Evolutionary conservation across 2,113 vertebrate species (phyloP).

Genomic region (Takifugu flavidus): DNA sequence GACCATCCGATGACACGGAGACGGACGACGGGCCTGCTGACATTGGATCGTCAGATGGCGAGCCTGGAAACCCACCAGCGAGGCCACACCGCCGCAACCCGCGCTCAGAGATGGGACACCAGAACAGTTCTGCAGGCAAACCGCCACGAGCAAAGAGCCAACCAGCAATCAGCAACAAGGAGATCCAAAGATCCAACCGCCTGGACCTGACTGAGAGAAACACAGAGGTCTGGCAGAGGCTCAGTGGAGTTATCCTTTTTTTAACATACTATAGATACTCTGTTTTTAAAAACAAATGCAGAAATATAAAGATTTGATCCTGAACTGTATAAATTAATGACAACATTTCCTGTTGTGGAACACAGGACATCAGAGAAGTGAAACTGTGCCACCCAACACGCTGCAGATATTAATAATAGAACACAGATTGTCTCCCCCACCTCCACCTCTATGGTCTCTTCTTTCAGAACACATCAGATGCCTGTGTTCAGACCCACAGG

Average conservation of each 20-base stretch:
- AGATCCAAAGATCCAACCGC: slow-evolving; percentile 77
- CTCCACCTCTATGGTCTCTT: slow-evolving; percentile 23
- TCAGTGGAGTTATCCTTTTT: slow-evolving; percentile 7
- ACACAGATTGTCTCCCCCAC: background rate
- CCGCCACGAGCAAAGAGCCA: slow-evolving; percentile 75
- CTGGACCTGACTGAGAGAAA: slow-evolving; percentile 82
- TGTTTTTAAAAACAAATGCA: no score
- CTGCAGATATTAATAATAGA: slow-evolving; percentile 58
- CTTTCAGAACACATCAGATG: slow-evolving; percentile 78
- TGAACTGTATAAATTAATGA: background rate
- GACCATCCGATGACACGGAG: slow-evolving; percentile 10
- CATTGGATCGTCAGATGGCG: slow-evolving; percentile 39
- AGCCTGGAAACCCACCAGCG: slow-evolving; percentile 9
- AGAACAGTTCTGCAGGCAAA: slow-evolving; percentile 69
- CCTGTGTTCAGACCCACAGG: slow-evolving; percentile 80
- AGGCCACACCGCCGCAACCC: slow-evolving; percentile 21
- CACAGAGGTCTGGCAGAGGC: slow-evolving; percentile 76
- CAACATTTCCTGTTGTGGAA: background rate
- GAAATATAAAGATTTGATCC: no score
- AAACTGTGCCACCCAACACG: slow-evolving; percentile 37
- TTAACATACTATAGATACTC: no score
- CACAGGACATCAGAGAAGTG: slow-evolving; percentile 26
- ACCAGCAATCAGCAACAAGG: slow-evolving; percentile 64
- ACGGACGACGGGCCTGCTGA: slow-evolving; percentile 46
- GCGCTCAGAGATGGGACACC: slow-evolving; percentile 28